A percentile compares a stretch with the other conserved stretches of the same genome.
Conservation (phyloP, 2,888 invertebrate genomes). For the Eupithecia vulgata region DNA sequence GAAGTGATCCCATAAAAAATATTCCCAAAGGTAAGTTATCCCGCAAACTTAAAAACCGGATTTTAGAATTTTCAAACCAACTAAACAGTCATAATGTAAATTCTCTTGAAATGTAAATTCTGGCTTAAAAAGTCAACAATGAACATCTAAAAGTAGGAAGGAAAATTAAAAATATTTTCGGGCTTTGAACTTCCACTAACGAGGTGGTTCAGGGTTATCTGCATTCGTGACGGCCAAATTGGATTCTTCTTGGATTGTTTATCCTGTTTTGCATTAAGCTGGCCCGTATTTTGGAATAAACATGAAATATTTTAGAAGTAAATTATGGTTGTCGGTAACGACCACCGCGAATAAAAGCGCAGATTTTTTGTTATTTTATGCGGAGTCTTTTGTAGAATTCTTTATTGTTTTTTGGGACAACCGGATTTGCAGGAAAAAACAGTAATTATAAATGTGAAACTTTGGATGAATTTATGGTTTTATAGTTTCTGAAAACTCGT, state of each 20-base stretch:
- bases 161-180: constrained; percentile 40
- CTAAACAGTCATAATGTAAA: not conserved
- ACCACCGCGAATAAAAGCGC: not conserved
- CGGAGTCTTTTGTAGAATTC: not conserved
- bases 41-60: no score
- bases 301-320: constrained; percentile 16
- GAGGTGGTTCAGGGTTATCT: constrained; percentile 36
- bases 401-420: not conserved
- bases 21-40: no score
- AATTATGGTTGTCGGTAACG: constrained; percentile 2
- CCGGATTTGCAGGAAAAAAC: not conserved
- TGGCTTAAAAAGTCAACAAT: constrained; percentile 35
- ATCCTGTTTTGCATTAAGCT: constrained; percentile 33
- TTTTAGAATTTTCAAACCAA: no score
- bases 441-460: not conserved
- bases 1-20: no score
- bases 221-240: constrained; percentile 36
- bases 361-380: not conserved
- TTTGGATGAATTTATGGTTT: not conserved
- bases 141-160: constrained; percentile 33
- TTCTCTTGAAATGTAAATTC: constrained; percentile 33
- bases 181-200: constrained; percentile 39
- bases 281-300: constrained; percentile 23
- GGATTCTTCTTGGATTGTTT: constrained; percentile 37
- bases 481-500: not conserved